Base-by-base conservation (phyloP, 2,888 invertebrate genomes). In the Suillia variegata region DNA sequence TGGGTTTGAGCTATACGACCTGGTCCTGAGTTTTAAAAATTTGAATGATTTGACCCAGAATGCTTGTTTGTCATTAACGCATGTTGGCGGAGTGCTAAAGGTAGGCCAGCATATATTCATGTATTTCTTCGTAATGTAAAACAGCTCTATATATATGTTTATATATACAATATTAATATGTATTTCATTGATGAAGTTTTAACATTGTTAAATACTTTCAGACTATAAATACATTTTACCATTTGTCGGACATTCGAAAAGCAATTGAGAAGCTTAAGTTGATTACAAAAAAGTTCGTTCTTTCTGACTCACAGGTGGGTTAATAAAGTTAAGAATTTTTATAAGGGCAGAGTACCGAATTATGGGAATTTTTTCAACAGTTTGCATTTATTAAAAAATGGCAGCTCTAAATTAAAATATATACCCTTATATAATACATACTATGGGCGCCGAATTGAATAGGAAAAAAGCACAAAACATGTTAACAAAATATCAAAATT, bases 11-110 rank as follows among this genome's bases (percentile, higher is more conserved):
- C 21, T 70, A 1, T 61, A 64, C 47, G 70, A 70, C 62, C 24
- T 69, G 24, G 13, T 64, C 1, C 21, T 63, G 15, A 61, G 52
- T 31, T 57, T 59, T 42, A 54, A 57, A 6, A 61, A 67, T 58
- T 42, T 70, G 20, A 61, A 68, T 49, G 61, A 56, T 4, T 15
- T 69, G 6, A 66, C 69, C 6, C 69, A 69, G 20, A 70, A 69
- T 56, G 54, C 62, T 20, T 68, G 68, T 47, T 38, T 70, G 12
- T 61, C 69, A 1, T 48, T 70, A 13, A 67, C 65, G 2, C 70
- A 69, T 47, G 1, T 68, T 2, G 38, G 62, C 1, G 67, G 69
- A 10, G 55, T 47, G 6, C 12, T 63, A 5, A 70, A 71, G 59
- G 70, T 71, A 59, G 17, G 47, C 12, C n/a, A n/a, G 31, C 12